Conservation (phyloP, 2,888 invertebrate genomes). For the Eristalis intricaria region DNA sequence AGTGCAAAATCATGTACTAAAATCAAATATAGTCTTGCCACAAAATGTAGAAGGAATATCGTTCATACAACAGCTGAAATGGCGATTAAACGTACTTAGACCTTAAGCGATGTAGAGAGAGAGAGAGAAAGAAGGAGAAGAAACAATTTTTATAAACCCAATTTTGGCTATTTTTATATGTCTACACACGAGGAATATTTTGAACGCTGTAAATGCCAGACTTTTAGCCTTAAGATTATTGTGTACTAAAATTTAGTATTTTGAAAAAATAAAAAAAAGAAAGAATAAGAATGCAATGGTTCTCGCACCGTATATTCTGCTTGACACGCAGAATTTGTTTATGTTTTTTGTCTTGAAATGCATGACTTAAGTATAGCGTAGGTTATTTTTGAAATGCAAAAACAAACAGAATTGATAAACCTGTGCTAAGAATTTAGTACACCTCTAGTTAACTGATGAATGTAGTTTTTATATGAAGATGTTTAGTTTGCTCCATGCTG, state of each 20-base stretch:
- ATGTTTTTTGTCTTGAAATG: not conserved
- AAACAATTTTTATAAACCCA: constrained; percentile 10
- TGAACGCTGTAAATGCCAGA: constrained; percentile 38
- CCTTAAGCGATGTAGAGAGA: constrained; percentile 16
- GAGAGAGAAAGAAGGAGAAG: not conserved
- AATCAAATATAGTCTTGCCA: constrained; percentile 61
- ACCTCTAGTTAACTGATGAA: constrained; percentile 41
- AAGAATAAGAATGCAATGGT: constrained; percentile 5
- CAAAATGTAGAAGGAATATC: not conserved
- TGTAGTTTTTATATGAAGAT: not conserved
- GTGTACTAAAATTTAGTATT: constrained; percentile 68
- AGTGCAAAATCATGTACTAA: constrained; percentile 36
- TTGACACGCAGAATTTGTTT: not conserved
- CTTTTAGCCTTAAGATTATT: constrained; percentile 61
- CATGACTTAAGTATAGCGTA: not conserved
- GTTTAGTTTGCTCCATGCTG: constrained; percentile 13
- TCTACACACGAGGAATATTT: constrained; percentile 21
- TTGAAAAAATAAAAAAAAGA: constrained; percentile 7
- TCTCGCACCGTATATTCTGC: constrained; percentile 14
- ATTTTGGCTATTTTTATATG: constrained; percentile 60
- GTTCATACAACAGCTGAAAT: constrained; percentile 24
- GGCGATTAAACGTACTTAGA: constrained; percentile 18
- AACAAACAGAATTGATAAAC: not conserved
- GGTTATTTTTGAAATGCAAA: not conserved
- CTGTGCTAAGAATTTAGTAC: constrained; percentile 61